Evolutionary conservation across 1,140 invertebrate genomes (phyloP).

Genomic region (Hyposmocoma kahamanoa): DNA sequence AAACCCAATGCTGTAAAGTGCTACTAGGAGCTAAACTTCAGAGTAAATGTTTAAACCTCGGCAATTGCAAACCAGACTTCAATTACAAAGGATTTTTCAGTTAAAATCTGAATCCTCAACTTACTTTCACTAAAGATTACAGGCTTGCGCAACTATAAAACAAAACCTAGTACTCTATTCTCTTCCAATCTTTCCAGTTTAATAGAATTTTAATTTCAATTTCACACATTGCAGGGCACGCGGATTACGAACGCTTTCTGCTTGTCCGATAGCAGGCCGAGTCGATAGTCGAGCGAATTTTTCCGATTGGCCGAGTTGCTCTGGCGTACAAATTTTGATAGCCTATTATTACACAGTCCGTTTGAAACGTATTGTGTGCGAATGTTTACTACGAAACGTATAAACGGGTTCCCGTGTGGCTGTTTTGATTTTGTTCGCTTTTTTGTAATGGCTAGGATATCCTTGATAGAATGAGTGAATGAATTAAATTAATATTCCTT

Average conservation of each 20-base stretch:
- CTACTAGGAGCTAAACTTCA: too few relatives aligned
- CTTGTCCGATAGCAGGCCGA: slow-evolving; percentile 12
- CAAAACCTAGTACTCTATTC: slow-evolving; percentile 20
- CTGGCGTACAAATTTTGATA: slow-evolving; percentile 61
- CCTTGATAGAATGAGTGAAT: too few relatives aligned
- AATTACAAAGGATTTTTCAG: too few relatives aligned
- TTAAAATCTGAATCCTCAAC: too few relatives aligned
- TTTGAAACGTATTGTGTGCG: slow-evolving; percentile 56
- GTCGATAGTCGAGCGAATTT: slow-evolving; percentile 44
- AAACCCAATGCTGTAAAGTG: too few relatives aligned
- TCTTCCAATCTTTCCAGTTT: slow-evolving; percentile 47
- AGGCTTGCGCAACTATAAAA: too few relatives aligned
- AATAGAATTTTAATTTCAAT: slow-evolving; percentile 66
- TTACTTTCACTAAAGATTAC: too few relatives aligned
- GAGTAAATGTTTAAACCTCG: too few relatives aligned
- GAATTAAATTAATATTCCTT: too few relatives aligned
- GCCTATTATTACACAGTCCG: slow-evolving; percentile 60
- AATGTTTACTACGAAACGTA: slow-evolving; percentile 24
- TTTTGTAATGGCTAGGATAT: too few relatives aligned
- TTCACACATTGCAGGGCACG: slow-evolving; percentile 49
- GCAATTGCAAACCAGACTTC: too few relatives aligned
- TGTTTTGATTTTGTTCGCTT: slow-evolving; percentile 4
- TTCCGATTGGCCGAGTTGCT: slow-evolving; percentile 51
- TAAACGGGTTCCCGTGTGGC: slow-evolving; percentile 3
- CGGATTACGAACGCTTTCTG: slow-evolving; percentile 44